These are phyloP conservation scores for Cheilosia urbana DNA, from an alignment of 2,888 invertebrate genomes.

Conservation along the genomic window DNA sequence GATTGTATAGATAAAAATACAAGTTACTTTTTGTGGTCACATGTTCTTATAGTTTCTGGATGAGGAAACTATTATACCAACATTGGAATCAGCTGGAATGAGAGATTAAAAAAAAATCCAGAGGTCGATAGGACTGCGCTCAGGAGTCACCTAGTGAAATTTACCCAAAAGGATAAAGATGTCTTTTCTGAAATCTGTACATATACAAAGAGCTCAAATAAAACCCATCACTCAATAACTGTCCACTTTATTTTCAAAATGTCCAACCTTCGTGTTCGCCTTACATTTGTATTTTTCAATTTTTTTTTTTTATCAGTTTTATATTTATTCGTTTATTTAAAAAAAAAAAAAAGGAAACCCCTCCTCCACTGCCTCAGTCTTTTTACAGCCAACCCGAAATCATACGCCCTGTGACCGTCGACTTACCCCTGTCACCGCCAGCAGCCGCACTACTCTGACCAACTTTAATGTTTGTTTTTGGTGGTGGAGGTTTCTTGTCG, in stretches of 20 bases:
- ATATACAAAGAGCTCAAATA: neutral
- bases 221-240: constrained; percentile 16
- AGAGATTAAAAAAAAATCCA: too few species aligned
- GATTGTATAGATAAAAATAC: too few species aligned
- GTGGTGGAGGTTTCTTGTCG: constrained; percentile 78
- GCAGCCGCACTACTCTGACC: constrained; percentile 83
- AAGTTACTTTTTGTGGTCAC: too few species aligned
- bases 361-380: constrained; percentile 44
- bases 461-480: constrained; percentile 81
- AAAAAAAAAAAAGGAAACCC: constrained; percentile 8
- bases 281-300: constrained; percentile 5
- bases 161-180: too few species aligned
- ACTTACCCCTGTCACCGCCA: constrained; percentile 87
- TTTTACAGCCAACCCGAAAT: constrained; percentile 90
- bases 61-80: too few species aligned
- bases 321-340: constrained; percentile 17
- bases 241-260: constrained; percentile 40
- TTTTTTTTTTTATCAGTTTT: constrained; percentile 21
- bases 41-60: too few species aligned
- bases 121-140: too few species aligned
- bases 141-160: too few species aligned
- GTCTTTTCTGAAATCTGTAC: too few species aligned
- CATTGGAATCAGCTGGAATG: too few species aligned
- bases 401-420: constrained; percentile 89
- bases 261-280: neutral